Evolutionary conservation across 2,888 invertebrate genomes (phyloP).

Genomic region (Nebria salina): DNA sequence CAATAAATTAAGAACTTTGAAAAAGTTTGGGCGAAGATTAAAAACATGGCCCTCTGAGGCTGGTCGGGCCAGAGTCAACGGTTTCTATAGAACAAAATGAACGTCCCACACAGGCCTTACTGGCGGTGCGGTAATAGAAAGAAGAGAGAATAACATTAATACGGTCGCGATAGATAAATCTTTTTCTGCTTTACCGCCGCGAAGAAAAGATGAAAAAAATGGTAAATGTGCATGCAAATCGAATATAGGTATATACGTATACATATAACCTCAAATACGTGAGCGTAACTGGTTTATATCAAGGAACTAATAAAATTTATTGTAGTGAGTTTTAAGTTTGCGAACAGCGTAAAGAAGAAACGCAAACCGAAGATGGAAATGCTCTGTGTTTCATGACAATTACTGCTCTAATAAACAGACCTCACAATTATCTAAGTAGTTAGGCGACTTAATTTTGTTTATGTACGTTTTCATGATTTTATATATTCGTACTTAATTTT

Average conservation of each 20-base stretch:
- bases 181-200: neutral
- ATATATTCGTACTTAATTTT: neutral
- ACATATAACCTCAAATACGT: no score
- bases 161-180: constrained; percentile 2
- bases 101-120: constrained; percentile 50
- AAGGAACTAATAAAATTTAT: neutral
- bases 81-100: constrained; percentile 62
- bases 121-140: neutral
- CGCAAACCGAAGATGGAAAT: neutral
- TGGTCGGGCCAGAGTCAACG: neutral
- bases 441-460: constrained; percentile 1
- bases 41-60: constrained; percentile 60
- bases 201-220: no score
- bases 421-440: constrained; percentile 1
- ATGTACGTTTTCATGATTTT: neutral
- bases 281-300: no score
- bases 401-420: neutral
- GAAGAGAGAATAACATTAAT: constrained; percentile 2
- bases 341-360: neutral
- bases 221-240: no score
- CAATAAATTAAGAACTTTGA: constrained; percentile 61
- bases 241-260: no score
- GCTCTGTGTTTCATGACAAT: neutral
- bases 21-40: constrained; percentile 62
- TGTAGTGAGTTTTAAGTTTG: neutral